phyloP scores from a whole-genome alignment of 2,888 invertebrate species.

The Drosophila melanocephala region DNA sequence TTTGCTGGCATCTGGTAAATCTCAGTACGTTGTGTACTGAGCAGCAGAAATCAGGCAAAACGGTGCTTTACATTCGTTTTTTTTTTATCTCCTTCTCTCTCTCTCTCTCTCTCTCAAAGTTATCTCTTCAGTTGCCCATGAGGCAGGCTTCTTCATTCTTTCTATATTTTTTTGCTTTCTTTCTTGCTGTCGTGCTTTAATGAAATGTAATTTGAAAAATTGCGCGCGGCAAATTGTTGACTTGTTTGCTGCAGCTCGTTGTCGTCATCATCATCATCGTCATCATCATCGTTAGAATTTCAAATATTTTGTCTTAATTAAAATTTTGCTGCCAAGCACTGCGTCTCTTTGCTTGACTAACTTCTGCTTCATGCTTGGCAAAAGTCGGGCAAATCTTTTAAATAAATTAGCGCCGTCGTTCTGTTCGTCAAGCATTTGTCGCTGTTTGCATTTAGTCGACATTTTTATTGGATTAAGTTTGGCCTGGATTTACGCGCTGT shows the following conservation, averaged over 20 bases:
- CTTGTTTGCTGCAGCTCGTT: constrained; percentile 50
- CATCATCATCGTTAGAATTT: constrained; percentile 59
- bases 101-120: not conserved
- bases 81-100: constrained; percentile 4
- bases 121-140: constrained; percentile 31
- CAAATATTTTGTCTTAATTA: constrained; percentile 79
- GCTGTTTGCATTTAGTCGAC: constrained; percentile 74
- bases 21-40: constrained; percentile 23
- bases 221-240: constrained; percentile 72
- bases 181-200: constrained; percentile 53
- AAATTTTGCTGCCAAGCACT: constrained; percentile 55
- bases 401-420: constrained; percentile 74
- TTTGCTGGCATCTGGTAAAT: constrained; percentile 31
- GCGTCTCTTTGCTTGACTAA: constrained; percentile 15
- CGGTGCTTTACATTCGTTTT: constrained; percentile 74
- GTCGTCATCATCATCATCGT: constrained; percentile 20
- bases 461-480: constrained; percentile 78
- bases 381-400: constrained; percentile 71
- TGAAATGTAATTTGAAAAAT: constrained; percentile 79
- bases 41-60: constrained; percentile 67
- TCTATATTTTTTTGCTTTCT: constrained; percentile 22
- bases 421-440: constrained; percentile 75
- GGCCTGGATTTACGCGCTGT: constrained; percentile 68
- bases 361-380: constrained; percentile 6
- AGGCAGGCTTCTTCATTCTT: constrained; percentile 17